Percentiles rank a stretch among this genome's conserved stretches.
Conservation (phyloP, 2,797 vertebrate genomes). For the Channa striata region DNA sequence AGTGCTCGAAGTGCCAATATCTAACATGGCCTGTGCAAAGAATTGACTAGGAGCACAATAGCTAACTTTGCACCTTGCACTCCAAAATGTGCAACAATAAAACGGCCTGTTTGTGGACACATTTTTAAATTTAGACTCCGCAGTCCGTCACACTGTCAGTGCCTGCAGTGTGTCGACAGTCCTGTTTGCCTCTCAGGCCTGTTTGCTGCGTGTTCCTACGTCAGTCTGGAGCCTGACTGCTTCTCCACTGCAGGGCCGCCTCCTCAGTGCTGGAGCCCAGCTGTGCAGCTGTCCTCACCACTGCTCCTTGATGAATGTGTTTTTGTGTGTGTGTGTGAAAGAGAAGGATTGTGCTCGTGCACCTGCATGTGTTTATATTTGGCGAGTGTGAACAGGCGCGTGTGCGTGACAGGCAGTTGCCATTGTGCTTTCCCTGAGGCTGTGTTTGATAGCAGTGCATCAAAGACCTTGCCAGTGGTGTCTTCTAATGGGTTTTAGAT, state of each 20-base stretch:
- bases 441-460: constrained; percentile 67
- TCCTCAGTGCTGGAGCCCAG: constrained; percentile 51
- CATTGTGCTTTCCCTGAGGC: constrained; percentile 65
- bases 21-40: neutral
- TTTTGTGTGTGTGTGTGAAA: neutral
- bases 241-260: constrained; percentile 37
- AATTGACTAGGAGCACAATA: no score
- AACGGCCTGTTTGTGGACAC: neutral
- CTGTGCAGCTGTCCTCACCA: constrained; percentile 60
- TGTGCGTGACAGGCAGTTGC: constrained; percentile 27
- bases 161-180: constrained; percentile 26
- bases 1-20: neutral
- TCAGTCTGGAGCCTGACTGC: constrained; percentile 42
- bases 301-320: constrained; percentile 33
- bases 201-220: constrained; percentile 16
- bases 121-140: constrained; percentile 21
- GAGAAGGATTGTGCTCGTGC: constrained; percentile 3
- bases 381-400: neutral
- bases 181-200: constrained; percentile 23
- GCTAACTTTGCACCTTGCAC: no score
- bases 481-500: constrained; percentile 73
- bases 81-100: neutral
- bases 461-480: constrained; percentile 70
- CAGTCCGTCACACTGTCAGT: constrained; percentile 28
- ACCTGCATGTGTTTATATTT: constrained; percentile 25